These are phyloP conservation scores for Gymnorhina tibicen DNA, from an alignment of 2,113 vertebrate genomes.

Conservation along the genomic window DNA sequence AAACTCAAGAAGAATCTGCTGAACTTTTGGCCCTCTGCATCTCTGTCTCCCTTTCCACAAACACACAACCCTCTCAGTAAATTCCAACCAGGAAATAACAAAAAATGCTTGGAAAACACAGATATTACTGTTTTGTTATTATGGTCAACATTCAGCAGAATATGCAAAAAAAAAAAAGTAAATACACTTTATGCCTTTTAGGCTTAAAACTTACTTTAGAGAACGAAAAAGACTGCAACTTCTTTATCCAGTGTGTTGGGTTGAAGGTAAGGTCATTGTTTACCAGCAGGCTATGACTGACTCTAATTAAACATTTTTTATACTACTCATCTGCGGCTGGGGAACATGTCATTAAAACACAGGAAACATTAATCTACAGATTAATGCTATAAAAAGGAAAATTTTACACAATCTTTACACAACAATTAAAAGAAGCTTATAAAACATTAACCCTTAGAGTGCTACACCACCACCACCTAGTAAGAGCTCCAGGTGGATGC, in stretches of 20 bases:
- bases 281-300: constrained; percentile 59
- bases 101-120: neutral
- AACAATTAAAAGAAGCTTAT: constrained; percentile 43
- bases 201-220: neutral
- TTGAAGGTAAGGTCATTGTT: constrained; percentile 71
- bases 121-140: neutral
- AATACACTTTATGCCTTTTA: neutral
- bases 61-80: neutral
- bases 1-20: neutral
- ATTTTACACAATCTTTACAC: constrained; percentile 48
- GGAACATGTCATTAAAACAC: constrained; percentile 57
- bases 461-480: neutral
- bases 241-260: neutral
- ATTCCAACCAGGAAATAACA: neutral
- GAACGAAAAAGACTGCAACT: neutral
- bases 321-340: constrained; percentile 54
- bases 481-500: neutral
- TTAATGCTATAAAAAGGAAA: constrained; percentile 56
- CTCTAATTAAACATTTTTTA: constrained; percentile 69
- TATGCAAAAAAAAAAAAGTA: neutral
- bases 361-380: constrained; percentile 68
- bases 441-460: constrained; percentile 52
- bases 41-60: neutral
- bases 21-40: neutral
- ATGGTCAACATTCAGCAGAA: neutral